Base-by-base conservation (phyloP, 2,797 vertebrate genomes). In the Cygnus olor region DNA sequence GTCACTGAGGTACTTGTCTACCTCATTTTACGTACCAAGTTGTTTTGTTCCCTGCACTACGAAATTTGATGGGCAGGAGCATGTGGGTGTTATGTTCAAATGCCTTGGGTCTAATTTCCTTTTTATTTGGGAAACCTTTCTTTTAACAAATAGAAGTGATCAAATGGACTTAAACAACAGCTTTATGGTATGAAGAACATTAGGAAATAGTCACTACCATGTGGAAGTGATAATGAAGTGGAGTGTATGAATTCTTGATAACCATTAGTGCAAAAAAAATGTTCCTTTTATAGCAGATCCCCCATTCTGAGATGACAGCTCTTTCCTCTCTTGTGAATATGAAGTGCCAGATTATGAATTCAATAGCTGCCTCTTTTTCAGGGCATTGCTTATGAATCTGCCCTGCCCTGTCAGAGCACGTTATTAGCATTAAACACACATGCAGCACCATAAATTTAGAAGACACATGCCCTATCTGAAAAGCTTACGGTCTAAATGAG, bases 301-400 rank as follows among this genome's bases (percentile, higher is more conserved):
- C 49, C 17, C 45, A 40, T 83, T 95, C 58, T 85, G 90, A 92
- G 65, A 92, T 93, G 93, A 92, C 82, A 93, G 70, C 51, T 89
- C 94, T 92, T 94, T 91, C 69, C 34, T 96, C 72, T 95, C 87
- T 85, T 80, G 85, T 95, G 93, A 96, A 88, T 85, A 91, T 88
- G 90, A 95, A 93, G 76, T 95, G 61, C 45, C 54, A 94, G 70
- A 95, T 96, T 94, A 94, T 83, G 73, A 92, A 95, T 93, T 95
- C 86, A 94, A 74, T 78, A 94, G 74, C 92, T 89, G 34, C 61
- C 13, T 93, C 76, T 89, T 94, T 97, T 92, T 82, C 80, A 94
- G 32, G 76, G 45, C 58, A 92, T 70, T 89, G 76, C 86, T 93
- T 94, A 90, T 89, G 88, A 94, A 89, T 93, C 71, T 95, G 64